phyloP scores from a whole-genome alignment of 2,797 vertebrate species.

The Anabacerthia variegaticeps region DNA sequence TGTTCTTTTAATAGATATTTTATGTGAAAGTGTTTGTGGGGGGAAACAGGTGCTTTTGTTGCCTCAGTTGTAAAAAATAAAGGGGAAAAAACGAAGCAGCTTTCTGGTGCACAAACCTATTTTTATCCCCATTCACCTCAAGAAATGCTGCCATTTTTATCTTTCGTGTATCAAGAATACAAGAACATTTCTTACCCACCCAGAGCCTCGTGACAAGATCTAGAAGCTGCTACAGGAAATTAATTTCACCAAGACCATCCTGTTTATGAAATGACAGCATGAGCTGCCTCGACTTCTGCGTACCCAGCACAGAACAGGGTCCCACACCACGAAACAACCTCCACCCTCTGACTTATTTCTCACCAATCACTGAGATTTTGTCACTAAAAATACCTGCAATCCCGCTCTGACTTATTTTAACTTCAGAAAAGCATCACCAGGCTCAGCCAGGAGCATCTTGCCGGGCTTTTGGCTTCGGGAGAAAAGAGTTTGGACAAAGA shows the following conservation, averaged over 20 bases:
- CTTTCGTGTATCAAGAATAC: not conserved
- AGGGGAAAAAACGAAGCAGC: not conserved
- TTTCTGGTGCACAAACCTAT: not conserved
- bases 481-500: not conserved
- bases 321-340: not conserved
- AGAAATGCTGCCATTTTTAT: not conserved
- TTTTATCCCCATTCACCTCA: not conserved
- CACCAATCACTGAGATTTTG: not conserved
- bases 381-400: not conserved
- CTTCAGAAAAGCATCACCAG: not conserved
- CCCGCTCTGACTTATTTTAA: not conserved
- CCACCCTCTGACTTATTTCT: not conserved
- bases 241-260: slow-evolving; percentile 35
- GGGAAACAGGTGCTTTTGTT: not conserved
- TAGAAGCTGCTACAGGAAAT: slow-evolving; percentile 45
- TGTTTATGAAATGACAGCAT: not conserved
- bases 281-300: not conserved
- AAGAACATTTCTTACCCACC: not conserved
- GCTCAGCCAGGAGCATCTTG: not conserved
- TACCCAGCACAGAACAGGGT: not conserved
- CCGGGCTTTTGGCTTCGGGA: slow-evolving; percentile 7
- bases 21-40: not conserved
- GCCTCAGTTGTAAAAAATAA: not conserved
- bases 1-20: not conserved
- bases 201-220: not conserved